Conservation (phyloP, 2,888 invertebrate genomes). For the Sipha maydis region DNA sequence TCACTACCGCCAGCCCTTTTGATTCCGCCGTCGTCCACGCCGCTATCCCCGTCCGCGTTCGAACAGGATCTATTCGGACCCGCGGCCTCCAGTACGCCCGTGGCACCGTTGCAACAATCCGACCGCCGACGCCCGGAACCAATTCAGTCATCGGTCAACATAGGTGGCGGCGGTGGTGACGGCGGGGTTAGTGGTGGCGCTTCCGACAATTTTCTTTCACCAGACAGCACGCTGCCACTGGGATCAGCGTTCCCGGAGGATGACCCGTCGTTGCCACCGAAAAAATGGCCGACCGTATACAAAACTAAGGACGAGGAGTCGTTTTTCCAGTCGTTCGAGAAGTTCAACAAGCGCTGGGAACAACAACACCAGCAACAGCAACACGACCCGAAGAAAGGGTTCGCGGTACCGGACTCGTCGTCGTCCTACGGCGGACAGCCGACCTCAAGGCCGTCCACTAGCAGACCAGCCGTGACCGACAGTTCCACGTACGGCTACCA, state of each 20-base stretch:
- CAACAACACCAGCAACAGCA: background rate
- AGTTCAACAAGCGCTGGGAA: constrained; percentile 20
- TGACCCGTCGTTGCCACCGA: constrained; percentile 62
- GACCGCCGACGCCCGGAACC: constrained; percentile 50
- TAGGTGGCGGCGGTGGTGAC: background rate
- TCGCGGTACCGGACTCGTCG: constrained; percentile 27
- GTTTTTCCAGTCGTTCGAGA: constrained; percentile 42
- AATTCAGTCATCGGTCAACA: background rate
- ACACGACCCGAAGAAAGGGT: constrained; percentile 11
- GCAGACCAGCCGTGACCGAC: background rate
- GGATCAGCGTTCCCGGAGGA: constrained; percentile 65
- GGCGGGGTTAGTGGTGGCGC: background rate
- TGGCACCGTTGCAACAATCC: constrained; percentile 51
- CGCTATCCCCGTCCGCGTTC: constrained; percentile 66
- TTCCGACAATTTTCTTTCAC: constrained; percentile 28
- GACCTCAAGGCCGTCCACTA: background rate
- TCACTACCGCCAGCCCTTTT: constrained; percentile 65
- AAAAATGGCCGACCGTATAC: constrained; percentile 42
- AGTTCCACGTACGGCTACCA: background rate
- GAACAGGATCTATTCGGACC: constrained; percentile 59
- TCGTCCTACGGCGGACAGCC: constrained; percentile 5
- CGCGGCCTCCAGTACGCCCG: constrained; percentile 35
- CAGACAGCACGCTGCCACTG: constrained; percentile 57
- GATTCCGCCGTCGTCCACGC: constrained; percentile 63
- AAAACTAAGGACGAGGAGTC: constrained; percentile 49